These are phyloP conservation scores for Brachionichthys hirsutus DNA, from an alignment of 2,113 vertebrate species.

Conservation along the genomic window DNA sequence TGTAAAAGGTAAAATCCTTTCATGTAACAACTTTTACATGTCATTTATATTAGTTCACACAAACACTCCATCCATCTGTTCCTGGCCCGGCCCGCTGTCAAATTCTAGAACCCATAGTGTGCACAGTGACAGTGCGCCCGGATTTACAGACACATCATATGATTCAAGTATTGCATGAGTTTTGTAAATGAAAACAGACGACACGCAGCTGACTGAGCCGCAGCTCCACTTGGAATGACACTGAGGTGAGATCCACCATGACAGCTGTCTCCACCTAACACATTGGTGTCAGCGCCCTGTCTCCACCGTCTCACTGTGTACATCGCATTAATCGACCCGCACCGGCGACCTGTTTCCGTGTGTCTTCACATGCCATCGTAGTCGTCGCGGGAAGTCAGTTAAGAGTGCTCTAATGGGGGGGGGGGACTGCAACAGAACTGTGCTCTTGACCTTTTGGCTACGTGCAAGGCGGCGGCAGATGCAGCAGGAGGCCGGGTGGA, in stretches of 20 bases:
- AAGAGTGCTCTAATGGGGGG: neutral
- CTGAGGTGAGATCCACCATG: constrained; percentile 28
- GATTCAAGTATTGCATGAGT: constrained; percentile 2
- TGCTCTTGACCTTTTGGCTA: constrained; percentile 33
- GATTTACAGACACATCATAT: constrained; percentile 13
- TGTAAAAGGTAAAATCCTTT: too few relatives aligned
- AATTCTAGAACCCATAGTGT: too few relatives aligned
- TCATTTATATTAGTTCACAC: too few relatives aligned
- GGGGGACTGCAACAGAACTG: constrained; percentile 6
- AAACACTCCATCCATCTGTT: too few relatives aligned
- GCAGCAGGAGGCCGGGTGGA: constrained; percentile 23
- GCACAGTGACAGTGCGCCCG: neutral
- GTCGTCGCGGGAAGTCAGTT: constrained; percentile 2
- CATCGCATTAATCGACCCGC: constrained; percentile 30
- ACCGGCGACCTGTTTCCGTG: constrained; percentile 26
- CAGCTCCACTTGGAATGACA: neutral
- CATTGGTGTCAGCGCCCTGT: constrained; percentile 41
- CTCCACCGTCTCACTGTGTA: constrained; percentile 26
- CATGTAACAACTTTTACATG: too few relatives aligned
- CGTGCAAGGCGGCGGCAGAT: constrained; percentile 5
- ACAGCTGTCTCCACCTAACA: constrained; percentile 39
- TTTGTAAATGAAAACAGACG: constrained; percentile 17
- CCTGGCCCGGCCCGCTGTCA: too few relatives aligned
- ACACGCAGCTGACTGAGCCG: constrained; percentile 11
- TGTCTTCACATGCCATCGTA: constrained; percentile 22